Evolutionary conservation across 2,113 vertebrate genomes (phyloP), one percentile per base, ranked within the genome.

Genomic region (Bos javanicus): DNA sequence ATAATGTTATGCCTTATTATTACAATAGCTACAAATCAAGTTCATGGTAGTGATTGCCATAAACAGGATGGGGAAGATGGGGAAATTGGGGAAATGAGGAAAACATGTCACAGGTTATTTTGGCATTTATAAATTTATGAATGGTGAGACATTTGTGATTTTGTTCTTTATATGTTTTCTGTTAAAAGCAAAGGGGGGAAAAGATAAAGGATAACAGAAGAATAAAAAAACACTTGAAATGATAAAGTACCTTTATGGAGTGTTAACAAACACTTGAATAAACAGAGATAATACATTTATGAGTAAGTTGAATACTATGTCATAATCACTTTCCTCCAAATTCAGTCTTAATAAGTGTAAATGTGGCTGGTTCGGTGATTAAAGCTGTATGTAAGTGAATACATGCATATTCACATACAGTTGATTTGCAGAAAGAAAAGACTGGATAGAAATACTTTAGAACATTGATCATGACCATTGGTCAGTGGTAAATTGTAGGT

Each of bases 81-180:
- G 28, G 23, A 23, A 83, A 59, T 90, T 86, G 60, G 30, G 16
- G 50, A 90, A 85, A n/a, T 81, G n/a, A 52, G 23, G 71, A 71
- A 64, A 89, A 39, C 43, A 54, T 67, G 9, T 86, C 43, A 90
- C 71, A 90, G 30, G 80, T 78, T 62, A 86, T 91, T 86, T 56
- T 64, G 54, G 9, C 46, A 78, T 90, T 64, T 64, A 74, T 74
- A 62, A 39, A 74, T 81, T 93, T 92, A 21, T 48, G 54, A 91
- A 39, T 95, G 78, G 56, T 87, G 36, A 87, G 46, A 86, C 59
- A 86, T 14, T 82, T 95, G n/a, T 93, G 28, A 80, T 71, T 94
- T 81, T 87, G 52, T 95, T 95, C 30, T 92, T 90, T 90, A 57
- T 43, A 43, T 95, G 3, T 82, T 94, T 87, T 59, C 60, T 91